Evolutionary conservation across 2,888 invertebrate species (phyloP).

Genomic region (Sturmia bella): DNA sequence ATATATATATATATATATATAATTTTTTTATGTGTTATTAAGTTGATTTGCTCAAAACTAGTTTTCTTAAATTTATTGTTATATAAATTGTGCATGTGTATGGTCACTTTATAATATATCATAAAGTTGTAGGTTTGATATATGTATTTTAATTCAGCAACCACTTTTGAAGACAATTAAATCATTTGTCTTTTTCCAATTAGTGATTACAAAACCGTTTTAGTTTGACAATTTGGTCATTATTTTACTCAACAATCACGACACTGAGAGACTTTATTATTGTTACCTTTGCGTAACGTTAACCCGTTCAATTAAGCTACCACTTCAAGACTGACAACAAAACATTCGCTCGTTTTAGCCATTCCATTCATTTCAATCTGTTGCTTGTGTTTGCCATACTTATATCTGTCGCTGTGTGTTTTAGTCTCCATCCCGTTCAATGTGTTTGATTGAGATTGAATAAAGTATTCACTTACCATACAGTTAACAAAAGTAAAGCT

Average conservation of each 20-base stretch:
- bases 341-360: conserved; percentile 66
- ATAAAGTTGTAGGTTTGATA: neutral
- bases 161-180: conserved; percentile 28
- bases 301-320: conserved; percentile 77
- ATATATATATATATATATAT: no score
- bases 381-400: conserved; percentile 56
- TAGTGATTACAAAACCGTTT: no score
- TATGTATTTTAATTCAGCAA: conserved; percentile 17
- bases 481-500: conserved; percentile 65
- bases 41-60: conserved; percentile 37
- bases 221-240: neutral
- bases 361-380: conserved; percentile 66
- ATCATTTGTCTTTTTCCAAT: neutral
- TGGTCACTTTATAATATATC: conserved; percentile 5
- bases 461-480: conserved; percentile 54
- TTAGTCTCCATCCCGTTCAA: conserved; percentile 19
- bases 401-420: conserved; percentile 26
- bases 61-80: conserved; percentile 56
- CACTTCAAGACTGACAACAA: conserved; percentile 76
- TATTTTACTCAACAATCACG: conserved; percentile 33
- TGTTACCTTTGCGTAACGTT: conserved; percentile 75
- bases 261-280: conserved; percentile 27
- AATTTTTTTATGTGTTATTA: no score
- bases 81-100: conserved; percentile 49
- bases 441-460: conserved; percentile 40